Evolutionary conservation across 53 echinoderm and acorn worm species (phyloP), one percentile per base, ranked within the genome.

Genomic region (Hippasteria phrygiana): DNA sequence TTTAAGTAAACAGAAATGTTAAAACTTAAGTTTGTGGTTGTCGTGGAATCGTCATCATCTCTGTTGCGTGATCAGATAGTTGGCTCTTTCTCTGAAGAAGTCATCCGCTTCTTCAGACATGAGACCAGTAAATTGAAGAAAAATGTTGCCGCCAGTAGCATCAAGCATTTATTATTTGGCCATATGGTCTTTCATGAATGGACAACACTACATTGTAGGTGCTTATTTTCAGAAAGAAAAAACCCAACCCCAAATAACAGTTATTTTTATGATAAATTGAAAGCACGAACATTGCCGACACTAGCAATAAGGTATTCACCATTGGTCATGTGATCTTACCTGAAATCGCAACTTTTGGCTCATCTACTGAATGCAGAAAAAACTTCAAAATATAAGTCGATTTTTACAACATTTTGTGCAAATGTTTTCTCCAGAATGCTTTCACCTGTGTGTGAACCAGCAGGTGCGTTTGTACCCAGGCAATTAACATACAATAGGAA

Each of bases 401-500:
- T 18, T 41, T 74, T 45, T 43, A 43, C 33, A 48, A 73, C 29
- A 43, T 40, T 70, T 70, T 70, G 20, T 32, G 4, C 5, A 40
- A 18, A 20, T 41, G 34, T 20, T 20, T 55, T 13, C 17, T 17
- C 7, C 59, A 59, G n/a, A 59, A 59, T 34, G 18, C 1, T 33
- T 33, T 53, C 76, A 76, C 51, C 76, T 51, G 53, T 53, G 18
- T 32, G 34, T 32, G 32, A 32, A 35, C 12, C 75, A 45, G 9
- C 46, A 55, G 55, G 55, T 55, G 55, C 18, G 26, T 24, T 22
- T 13, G 4, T 20, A 55, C 53, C 35, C 56, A 72, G 62, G 11
- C 33, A 36, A 81, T 81, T 81, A 64, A 63, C 81, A 81, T 81
- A 81, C 81, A 81, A 81, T 81, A 65, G 81, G 63, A 41, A 64